Evolutionary conservation across 2,888 invertebrate genomes (phyloP).

Genomic region (Pterobdella sp.): DNA sequence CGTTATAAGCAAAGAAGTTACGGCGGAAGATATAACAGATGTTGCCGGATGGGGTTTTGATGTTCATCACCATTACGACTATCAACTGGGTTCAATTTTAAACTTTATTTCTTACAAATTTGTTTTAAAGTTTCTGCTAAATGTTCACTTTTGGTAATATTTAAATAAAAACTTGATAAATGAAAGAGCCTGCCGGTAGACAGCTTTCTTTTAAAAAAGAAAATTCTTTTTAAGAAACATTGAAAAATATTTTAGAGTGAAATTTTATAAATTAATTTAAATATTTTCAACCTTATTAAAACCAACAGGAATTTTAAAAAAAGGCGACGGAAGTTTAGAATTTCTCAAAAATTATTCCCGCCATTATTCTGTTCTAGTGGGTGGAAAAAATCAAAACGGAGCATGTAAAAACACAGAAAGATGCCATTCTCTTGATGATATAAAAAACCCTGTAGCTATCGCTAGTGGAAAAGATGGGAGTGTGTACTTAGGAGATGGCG

Average conservation of each 20-base stretch:
- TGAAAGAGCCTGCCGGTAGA: too few relatives aligned
- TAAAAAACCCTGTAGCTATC: slow-evolving; percentile 74
- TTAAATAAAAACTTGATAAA: too few relatives aligned
- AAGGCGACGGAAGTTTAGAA: neutral
- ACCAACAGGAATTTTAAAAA: neutral
- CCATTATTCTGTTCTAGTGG: neutral
- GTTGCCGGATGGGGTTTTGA: slow-evolving; percentile 58
- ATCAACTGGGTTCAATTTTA: slow-evolving; percentile 71
- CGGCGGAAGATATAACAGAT: slow-evolving; percentile 90
- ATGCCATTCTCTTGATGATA: neutral
- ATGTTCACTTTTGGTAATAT: too few relatives aligned
- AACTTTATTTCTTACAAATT: neutral
- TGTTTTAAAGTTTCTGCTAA: neutral
- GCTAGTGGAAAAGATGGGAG: slow-evolving; percentile 93
- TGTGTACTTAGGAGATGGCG: slow-evolving; percentile 91
- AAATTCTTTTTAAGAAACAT: too few relatives aligned
- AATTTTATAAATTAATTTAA: too few relatives aligned
- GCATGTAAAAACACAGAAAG: neutral
- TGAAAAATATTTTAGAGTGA: too few relatives aligned
- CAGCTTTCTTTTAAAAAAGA: too few relatives aligned
- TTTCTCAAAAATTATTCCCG: neutral
- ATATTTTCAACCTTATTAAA: too few relatives aligned
- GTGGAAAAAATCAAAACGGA: neutral
- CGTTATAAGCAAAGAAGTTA: slow-evolving; percentile 81
- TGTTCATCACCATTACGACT: slow-evolving; percentile 96